These are phyloP conservation scores for Rhynchotus rufescens DNA, from an alignment of 2,797 vertebrate genomes.

Conservation along the genomic window DNA sequence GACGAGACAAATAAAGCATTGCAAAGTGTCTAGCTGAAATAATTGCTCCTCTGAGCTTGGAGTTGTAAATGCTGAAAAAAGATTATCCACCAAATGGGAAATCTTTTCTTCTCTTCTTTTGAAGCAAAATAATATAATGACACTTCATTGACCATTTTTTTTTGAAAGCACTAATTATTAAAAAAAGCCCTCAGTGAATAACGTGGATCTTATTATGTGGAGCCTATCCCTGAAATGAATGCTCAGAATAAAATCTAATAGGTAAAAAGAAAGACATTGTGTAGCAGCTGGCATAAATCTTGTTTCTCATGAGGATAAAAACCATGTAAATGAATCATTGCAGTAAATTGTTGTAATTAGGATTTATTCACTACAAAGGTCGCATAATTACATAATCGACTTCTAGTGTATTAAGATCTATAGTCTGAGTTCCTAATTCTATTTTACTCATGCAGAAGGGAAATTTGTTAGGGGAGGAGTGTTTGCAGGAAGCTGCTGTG, in stretches of 20 bases:
- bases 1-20: not conserved
- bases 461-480: constrained; percentile 23
- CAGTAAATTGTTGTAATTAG: constrained; percentile 49
- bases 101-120: not conserved
- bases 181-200: not conserved
- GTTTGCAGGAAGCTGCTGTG: constrained; percentile 6
- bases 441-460: constrained; percentile 17
- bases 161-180: constrained; percentile 27
- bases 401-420: constrained; percentile 25
- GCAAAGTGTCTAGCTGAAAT: constrained; percentile 3
- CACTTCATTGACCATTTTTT: not conserved
- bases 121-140: constrained; percentile 18
- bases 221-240: not conserved
- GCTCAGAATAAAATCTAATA: not conserved
- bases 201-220: not conserved
- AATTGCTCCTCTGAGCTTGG: not conserved
- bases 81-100: not conserved
- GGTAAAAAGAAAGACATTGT: constrained; percentile 5
- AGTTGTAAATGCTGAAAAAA: not conserved
- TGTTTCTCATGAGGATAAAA: constrained; percentile 44
- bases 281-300: constrained; percentile 34
- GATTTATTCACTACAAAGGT: constrained; percentile 51
- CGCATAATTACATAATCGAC: constrained; percentile 39
- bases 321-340: constrained; percentile 51
- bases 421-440: constrained; percentile 20